These are phyloP conservation scores for Drosophila kanekoi DNA, from an alignment of 2,888 invertebrate species.

Conservation along the genomic window DNA sequence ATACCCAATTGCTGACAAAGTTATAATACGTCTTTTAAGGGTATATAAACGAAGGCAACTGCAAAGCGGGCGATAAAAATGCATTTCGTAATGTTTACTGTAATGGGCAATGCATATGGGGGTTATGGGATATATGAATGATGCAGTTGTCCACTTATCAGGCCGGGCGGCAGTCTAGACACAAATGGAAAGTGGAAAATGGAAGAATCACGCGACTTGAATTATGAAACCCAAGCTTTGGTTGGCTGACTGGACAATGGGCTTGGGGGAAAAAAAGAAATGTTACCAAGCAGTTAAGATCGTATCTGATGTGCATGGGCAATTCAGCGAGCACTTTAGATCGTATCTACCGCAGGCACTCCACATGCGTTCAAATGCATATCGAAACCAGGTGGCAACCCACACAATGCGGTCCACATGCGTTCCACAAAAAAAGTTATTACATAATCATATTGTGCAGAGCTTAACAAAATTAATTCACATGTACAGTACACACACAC, in stretches of 20 bases:
- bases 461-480: constrained; percentile 29
- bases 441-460: constrained; percentile 34
- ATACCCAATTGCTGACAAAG: no score
- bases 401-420: constrained; percentile 11
- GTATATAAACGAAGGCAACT: constrained; percentile 17
- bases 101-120: constrained; percentile 24
- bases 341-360: background rate
- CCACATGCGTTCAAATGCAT: background rate
- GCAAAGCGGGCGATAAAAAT: constrained; percentile 53
- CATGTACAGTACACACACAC: no score
- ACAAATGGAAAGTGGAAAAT: constrained; percentile 10
- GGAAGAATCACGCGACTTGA: constrained; percentile 1
- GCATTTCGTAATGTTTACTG: constrained; percentile 64
- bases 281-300: no score
- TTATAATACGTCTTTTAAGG: no score
- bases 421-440: constrained; percentile 16
- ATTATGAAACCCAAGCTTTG: constrained; percentile 15
- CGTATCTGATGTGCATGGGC: no score
- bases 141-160: constrained; percentile 27
- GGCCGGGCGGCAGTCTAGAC: constrained; percentile 4
- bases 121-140: constrained; percentile 16
- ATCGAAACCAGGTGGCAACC: no score
- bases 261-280: no score
- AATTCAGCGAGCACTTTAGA: background rate
- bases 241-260: background rate